These are phyloP conservation scores for Eulemur coronatus DNA, from an alignment of 2,797 vertebrate genomes.

Conservation along the genomic window DNA sequence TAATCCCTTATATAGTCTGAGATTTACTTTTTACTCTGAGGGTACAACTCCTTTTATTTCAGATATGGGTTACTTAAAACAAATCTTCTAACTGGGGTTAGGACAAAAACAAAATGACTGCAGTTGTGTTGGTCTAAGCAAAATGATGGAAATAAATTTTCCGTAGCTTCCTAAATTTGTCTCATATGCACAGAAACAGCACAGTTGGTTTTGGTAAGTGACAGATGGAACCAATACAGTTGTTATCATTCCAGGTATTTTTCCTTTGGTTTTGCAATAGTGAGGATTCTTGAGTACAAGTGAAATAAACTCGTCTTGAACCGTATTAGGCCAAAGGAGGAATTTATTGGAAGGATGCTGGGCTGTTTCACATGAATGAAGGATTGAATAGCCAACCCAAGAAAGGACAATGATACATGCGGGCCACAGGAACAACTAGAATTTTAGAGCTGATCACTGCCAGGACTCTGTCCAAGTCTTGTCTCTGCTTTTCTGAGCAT, in stretches of 20 bases:
- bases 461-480: neutral
- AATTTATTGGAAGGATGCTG: conserved; percentile 9
- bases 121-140: neutral
- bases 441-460: neutral
- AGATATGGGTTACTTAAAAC: neutral
- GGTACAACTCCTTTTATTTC: neutral
- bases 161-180: neutral
- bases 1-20: neutral
- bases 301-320: conserved; percentile 20
- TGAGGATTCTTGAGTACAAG: neutral
- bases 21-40: conserved; percentile 25
- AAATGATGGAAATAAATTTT: neutral
- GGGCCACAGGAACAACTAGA: neutral
- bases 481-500: neutral
- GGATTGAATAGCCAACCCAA: neutral
- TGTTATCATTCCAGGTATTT: neutral
- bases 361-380: neutral
- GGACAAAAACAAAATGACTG: neutral
- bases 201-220: neutral
- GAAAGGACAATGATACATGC: neutral
- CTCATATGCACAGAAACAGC: neutral
- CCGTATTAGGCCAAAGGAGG: neutral
- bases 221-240: neutral
- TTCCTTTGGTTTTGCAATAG: neutral
- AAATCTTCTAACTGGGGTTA: neutral